Evolutionary conservation across 2,113 vertebrate species (phyloP), one percentile per base, ranked within the genome.

Genomic region (Pleuronectes platessa): DNA sequence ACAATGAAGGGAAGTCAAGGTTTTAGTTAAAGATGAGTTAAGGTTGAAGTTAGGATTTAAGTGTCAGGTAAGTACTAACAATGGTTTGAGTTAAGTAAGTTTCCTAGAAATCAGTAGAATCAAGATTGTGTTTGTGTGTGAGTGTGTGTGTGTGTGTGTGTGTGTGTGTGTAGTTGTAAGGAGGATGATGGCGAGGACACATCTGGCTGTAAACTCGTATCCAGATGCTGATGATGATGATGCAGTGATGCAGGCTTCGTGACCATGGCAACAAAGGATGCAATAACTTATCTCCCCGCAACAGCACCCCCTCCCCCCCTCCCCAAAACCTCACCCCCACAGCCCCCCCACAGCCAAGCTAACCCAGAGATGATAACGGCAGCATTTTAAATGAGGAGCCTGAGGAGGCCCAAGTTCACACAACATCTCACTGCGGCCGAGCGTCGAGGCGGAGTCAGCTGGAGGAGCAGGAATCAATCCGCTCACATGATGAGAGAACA

Each of bases 241-340:
- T 31, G 17, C 55, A 58, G 3, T 20, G 26, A 15, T 10, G 11
- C 66, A 49, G 74, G 31, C 54, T 67, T 68, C 61, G 92, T 89
- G 79, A 56, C 86, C 88, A 92, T 89, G 83, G 87, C 87, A 93
- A 91, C 89, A 89, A 83, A 74, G 83, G 81, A 86, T 84, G 88
- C 79, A 87, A 73, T 63, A 76, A 90, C 80, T 80, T 81, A 77
- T 76, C 65, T 53, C n/a, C 18, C 3, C 26, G 20, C 68, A 20
- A 47, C 15, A 47, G 15, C 13, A 15, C 45, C 45, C 45, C 45
- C 26, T n/a, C n/a, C n/a, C n/a, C n/a, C n/a, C n/a, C n/a, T 45
- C 42, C 42, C 45, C 45, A 40, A 40, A 40, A 40, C 10, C 37
- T 40, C 5, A 3, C 45, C 45, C 14, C 40, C 17, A 17, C n/a